A percentile compares a stretch with the other conserved stretches of the same genome.
phyloP scores from a whole-genome alignment of 2,113 vertebrate genomes.

The Anser cygnoides region DNA sequence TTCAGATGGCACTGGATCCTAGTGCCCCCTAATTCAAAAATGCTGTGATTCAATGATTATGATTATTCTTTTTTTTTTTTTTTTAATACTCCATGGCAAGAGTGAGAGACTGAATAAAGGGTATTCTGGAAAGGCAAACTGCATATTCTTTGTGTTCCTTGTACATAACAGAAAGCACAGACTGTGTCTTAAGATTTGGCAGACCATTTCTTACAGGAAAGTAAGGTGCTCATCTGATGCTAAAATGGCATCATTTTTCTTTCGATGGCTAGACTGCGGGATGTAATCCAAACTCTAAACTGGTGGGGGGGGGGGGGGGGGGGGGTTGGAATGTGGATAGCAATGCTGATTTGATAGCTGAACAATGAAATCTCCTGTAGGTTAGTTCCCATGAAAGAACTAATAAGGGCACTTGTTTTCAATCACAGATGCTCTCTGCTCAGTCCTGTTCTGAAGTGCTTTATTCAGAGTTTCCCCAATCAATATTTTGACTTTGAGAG shows the following conservation, averaged over 20 bases:
- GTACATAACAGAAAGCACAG: not conserved
- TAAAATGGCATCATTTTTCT: conserved; percentile 32
- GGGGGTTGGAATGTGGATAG: not conserved
- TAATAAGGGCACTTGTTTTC: conserved; percentile 67
- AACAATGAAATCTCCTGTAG: conserved; percentile 49
- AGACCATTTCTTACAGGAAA: conserved; percentile 15
- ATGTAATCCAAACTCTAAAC: conserved; percentile 36
- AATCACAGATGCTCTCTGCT: conserved; percentile 58
- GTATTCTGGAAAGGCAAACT: not conserved
- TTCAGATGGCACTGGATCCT: not conserved
- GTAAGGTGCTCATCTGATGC: conserved; percentile 1
- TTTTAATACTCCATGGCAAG: not conserved
- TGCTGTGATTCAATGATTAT: not conserved
- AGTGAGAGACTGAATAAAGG: not conserved
- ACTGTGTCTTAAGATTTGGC: not conserved
- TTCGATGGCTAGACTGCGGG: not conserved
- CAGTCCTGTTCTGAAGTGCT: conserved; percentile 53
- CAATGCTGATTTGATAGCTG: conserved; percentile 47
- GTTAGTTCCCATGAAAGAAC: conserved; percentile 58
- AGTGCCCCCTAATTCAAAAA: not conserved
- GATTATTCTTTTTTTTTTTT: not conserved
- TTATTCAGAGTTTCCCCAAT: conserved; percentile 64
- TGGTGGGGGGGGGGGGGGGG: not conserved
- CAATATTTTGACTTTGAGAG: conserved; percentile 70
- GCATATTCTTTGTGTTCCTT: not conserved